These are phyloP conservation scores for Lordiphosa clarofinis DNA, from an alignment of 1,140 invertebrate genomes.

Conservation along the genomic window DNA sequence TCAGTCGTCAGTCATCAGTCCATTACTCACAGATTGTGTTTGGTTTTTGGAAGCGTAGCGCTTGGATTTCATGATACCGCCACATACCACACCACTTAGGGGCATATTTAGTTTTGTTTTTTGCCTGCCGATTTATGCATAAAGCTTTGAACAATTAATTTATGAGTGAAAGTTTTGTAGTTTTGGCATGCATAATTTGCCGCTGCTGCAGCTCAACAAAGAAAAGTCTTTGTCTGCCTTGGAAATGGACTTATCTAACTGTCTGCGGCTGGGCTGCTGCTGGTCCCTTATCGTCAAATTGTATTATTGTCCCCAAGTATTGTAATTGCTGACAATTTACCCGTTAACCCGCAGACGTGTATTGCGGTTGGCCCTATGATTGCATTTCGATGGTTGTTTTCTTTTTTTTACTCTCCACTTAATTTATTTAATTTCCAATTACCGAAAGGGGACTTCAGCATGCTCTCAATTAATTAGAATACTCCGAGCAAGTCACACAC, in stretches of 20 bases:
- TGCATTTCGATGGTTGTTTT: conserved; percentile 31
- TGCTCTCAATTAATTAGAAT: conserved; percentile 58
- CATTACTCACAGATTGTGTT: conserved; percentile 42
- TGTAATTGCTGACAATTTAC: conserved; percentile 59
- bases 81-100: conserved; percentile 19
- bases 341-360: conserved; percentile 58
- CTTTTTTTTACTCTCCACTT: conserved; percentile 36
- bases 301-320: conserved; percentile 32
- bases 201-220: conserved; percentile 14
- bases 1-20: conserved; percentile 6
- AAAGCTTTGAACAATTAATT: conserved; percentile 55
- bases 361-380: conserved; percentile 23
- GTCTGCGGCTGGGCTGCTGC: conserved; percentile 4
- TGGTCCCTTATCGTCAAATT: conserved; percentile 44
- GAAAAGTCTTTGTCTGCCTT: conserved; percentile 35
- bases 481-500: conserved; percentile 10
- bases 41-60: neutral
- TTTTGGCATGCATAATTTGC: conserved; percentile 67
- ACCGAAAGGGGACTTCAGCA: conserved; percentile 23
- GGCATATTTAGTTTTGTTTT: conserved; percentile 48
- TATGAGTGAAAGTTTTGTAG: conserved; percentile 66
- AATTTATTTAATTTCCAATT: conserved; percentile 67
- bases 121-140: conserved; percentile 13
- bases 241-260: conserved; percentile 57
- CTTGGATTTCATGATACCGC: conserved; percentile 41